Evolutionary conservation across 2,888 invertebrate species (phyloP), one percentile per base, ranked within the genome.

Genomic region (Amiota minor): DNA sequence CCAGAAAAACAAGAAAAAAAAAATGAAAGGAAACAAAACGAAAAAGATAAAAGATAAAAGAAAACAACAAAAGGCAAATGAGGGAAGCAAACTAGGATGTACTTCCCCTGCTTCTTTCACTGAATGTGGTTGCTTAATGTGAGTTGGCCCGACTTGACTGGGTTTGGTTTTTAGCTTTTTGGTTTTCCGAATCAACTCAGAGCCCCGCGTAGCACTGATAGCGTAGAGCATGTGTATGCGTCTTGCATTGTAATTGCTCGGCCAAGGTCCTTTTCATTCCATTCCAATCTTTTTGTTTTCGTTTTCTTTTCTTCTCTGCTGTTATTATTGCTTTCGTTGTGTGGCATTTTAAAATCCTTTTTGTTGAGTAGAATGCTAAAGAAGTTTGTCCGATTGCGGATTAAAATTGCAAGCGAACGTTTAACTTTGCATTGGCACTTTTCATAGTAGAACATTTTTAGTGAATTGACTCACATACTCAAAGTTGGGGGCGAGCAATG

Each of bases 201-300:
- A 35, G 35, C 35, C 35, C 35, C 35, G 35, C 35, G 35, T 35
- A 35, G 35, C 35, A 35, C 35, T 35, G 35, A 35, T 35, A 35
- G 35, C 35, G 35, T 35, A 35, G 16, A 16, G 64, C 46, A n/a
- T 35, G 8, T 46, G 16, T 35, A 45, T 64, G 64, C 46, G 64
- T 11, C 64, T 64, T 64, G 64, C 64, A 64, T 64, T 46, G 64
- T 64, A 64, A 64, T 64, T 64, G 64, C 64, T 64, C 14, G 9
- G 35, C 46, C 16, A n/a, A 45, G 16, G 35, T 35, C 35, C 35
- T 35, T 35, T 35, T 6, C 35, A 6, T 35, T 35, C 35, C 35
- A 35, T 35, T 35, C 6, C 35, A 35, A 0, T 35, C 35, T 35
- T 35, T 35, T 35, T 6, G 35, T 35, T 35, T 35, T 35, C 35